These are phyloP conservation scores for Heliconius hermathena DNA, from an alignment of 1,140 invertebrate genomes.

Conservation along the genomic window DNA sequence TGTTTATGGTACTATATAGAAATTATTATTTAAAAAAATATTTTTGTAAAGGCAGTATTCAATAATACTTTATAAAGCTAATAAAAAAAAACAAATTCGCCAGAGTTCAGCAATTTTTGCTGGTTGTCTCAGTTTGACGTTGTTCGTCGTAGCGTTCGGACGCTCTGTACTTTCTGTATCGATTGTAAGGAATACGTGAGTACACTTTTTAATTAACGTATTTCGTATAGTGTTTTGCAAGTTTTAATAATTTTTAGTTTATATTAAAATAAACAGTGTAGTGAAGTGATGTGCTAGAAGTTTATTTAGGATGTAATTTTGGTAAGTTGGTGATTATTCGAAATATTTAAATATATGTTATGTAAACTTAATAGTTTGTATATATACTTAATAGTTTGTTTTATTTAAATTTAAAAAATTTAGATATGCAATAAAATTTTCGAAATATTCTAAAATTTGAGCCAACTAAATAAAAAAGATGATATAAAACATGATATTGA, in stretches of 20 bases:
- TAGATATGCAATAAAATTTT: no score
- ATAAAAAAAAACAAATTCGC: slow-evolving; percentile 28
- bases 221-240: slow-evolving; percentile 1
- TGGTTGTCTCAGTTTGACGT: slow-evolving; percentile 44
- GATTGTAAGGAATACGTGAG: slow-evolving; percentile 28
- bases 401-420: no score
- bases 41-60: background rate
- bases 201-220: slow-evolving; percentile 27
- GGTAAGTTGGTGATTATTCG: slow-evolving; percentile 19
- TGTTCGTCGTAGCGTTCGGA: slow-evolving; percentile 38
- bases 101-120: slow-evolving; percentile 34
- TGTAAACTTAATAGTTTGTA: background rate
- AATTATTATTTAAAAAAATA: background rate
- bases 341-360: background rate
- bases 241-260: slow-evolving; percentile 1
- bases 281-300: slow-evolving; percentile 29
- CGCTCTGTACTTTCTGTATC: slow-evolving; percentile 24
- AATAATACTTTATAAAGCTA: slow-evolving; percentile 8
- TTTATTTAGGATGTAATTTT: slow-evolving; percentile 15
- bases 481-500: no score
- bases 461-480: no score
- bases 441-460: no score
- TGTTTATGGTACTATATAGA: background rate
- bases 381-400: background rate
- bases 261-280: background rate